These are phyloP conservation scores for Drosophila differens DNA, from an alignment of 2,888 invertebrate species.

Conservation along the genomic window DNA sequence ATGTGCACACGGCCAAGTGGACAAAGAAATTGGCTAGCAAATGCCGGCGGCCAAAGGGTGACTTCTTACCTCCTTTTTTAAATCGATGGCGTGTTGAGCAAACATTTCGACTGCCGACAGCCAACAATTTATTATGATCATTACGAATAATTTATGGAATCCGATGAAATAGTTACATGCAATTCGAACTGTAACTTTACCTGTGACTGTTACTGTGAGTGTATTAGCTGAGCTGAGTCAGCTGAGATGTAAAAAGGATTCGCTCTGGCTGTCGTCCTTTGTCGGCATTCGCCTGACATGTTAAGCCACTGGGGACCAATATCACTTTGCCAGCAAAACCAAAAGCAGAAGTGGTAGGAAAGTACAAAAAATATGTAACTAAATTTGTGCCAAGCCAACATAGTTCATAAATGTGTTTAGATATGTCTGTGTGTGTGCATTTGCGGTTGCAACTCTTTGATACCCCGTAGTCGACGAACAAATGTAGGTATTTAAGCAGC, in stretches of 20 bases:
- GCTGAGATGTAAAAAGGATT: conserved; percentile 56
- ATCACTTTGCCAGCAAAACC: conserved; percentile 60
- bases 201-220: conserved; percentile 3
- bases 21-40: conserved; percentile 26
- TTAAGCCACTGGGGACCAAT: conserved; percentile 76
- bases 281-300: conserved; percentile 66
- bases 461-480: conserved; percentile 12
- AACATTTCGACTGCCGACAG: conserved; percentile 24
- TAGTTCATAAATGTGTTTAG: conserved; percentile 27
- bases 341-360: conserved; percentile 7
- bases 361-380: conserved; percentile 35
- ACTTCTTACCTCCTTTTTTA: not conserved
- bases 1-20: conserved; percentile 47
- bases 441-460: conserved; percentile 29
- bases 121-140: conserved; percentile 69
- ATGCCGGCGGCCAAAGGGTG: conserved; percentile 14
- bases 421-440: conserved; percentile 3
- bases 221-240: conserved; percentile 35
- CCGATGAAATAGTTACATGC: conserved; percentile 20
- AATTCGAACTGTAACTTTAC: not conserved
- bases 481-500: conserved; percentile 1
- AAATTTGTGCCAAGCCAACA: conserved; percentile 32
- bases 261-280: conserved; percentile 33
- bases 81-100: not conserved
- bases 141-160: conserved; percentile 57